Conservation (phyloP, 2,888 invertebrate species). For the Hypolimnas misippus region DNA sequence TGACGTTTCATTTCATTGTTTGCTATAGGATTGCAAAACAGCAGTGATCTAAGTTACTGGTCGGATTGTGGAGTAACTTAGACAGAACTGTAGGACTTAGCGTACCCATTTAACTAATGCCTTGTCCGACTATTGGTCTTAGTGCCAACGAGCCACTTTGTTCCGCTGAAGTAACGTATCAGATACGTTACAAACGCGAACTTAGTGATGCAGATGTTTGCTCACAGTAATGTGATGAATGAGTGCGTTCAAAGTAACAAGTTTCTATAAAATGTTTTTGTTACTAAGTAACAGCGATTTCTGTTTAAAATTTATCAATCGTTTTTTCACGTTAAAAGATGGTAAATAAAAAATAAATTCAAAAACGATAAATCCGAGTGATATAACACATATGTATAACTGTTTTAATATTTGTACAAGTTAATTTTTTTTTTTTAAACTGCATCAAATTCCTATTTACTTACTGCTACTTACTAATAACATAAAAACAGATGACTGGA, state of each 20-base stretch:
- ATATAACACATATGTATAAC: no score
- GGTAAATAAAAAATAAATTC: no score
- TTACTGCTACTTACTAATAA: no score
- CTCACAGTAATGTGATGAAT: not conserved
- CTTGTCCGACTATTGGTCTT: slow-evolving; percentile 80
- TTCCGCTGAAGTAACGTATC: slow-evolving; percentile 69
- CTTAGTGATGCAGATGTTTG: not conserved
- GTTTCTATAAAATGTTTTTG: not conserved
- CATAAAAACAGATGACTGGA: no score
- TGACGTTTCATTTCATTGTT: slow-evolving; percentile 68
- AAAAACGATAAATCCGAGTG: no score
- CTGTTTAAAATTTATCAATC: no score
- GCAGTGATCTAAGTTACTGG: slow-evolving; percentile 72
- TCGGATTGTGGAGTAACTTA: slow-evolving; percentile 74
- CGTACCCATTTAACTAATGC: slow-evolving; percentile 81
- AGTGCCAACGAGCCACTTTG: slow-evolving; percentile 78
- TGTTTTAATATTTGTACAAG: no score
- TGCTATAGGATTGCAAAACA: slow-evolving; percentile 66
- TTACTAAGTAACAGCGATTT: no score
- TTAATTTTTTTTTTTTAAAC: no score
- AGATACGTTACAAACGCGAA: slow-evolving; percentile 41
- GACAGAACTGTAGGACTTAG: slow-evolving; percentile 68
- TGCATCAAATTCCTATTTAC: no score
- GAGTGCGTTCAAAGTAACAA: not conserved
- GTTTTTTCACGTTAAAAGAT: no score